phyloP scores from a whole-genome alignment of 2,797 vertebrate species.

The Sebastes melanostomus region DNA sequence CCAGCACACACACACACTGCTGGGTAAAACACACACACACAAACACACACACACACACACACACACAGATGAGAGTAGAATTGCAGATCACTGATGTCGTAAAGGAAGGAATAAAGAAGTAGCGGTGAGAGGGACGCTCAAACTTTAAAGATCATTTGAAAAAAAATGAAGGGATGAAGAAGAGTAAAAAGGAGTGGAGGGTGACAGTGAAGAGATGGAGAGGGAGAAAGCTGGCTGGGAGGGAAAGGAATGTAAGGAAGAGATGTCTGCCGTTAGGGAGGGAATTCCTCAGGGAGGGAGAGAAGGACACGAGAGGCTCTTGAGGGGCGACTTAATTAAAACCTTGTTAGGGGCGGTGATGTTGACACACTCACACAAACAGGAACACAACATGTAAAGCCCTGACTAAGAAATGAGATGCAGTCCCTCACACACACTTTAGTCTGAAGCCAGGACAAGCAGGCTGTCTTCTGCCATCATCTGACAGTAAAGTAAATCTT shows the following conservation, averaged over 20 bases:
- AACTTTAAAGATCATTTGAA: not conserved
- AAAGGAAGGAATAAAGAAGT: not conserved
- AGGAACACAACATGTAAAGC: not conserved
- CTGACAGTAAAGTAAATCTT: not conserved
- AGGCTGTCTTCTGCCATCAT: not conserved
- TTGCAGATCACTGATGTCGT: not conserved
- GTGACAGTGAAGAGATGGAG: not conserved
- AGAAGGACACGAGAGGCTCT: slow-evolving; percentile 46
- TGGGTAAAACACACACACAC: slow-evolving; percentile 82
- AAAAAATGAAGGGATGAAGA: not conserved
- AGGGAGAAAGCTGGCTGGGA: not conserved
- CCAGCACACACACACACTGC: slow-evolving; percentile 68
- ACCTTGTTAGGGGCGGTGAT: slow-evolving; percentile 54
- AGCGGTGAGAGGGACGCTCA: not conserved
- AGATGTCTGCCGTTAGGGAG: slow-evolving; percentile 42
- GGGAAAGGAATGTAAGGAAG: slow-evolving; percentile 48
- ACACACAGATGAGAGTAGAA: not conserved
- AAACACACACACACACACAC: slow-evolving; percentile 4
- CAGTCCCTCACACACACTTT: not conserved
- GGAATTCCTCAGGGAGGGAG: slow-evolving; percentile 69
- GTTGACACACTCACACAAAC: slow-evolving; percentile 31
- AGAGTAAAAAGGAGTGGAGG: not conserved
- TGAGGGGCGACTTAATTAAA: slow-evolving; percentile 77
- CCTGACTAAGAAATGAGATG: slow-evolving; percentile 14
- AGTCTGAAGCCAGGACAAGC: not conserved